phyloP scores from a whole-genome alignment of 2,113 vertebrate genomes.

The Amblyornis subalaris region DNA sequence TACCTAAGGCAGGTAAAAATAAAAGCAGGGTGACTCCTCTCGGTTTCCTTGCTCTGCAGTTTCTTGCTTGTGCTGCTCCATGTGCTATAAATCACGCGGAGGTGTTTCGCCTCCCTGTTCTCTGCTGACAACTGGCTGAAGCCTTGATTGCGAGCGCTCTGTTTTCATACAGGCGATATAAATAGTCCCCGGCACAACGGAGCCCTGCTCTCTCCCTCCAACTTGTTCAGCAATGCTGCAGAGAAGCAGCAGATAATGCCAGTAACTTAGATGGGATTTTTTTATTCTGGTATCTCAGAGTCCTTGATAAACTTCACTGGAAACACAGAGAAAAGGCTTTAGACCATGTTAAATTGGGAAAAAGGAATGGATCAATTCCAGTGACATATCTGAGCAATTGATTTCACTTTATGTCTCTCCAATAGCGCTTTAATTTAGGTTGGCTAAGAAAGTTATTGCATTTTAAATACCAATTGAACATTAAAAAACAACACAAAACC shows the following conservation, averaged over 20 bases:
- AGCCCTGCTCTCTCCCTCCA: slow-evolving; percentile 31
- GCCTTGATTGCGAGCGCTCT: slow-evolving; percentile 42
- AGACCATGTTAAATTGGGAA: not conserved
- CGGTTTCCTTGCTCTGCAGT: slow-evolving; percentile 20
- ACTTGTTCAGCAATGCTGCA: slow-evolving; percentile 15
- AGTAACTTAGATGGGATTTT: not conserved
- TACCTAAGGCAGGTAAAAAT: slow-evolving; percentile 34
- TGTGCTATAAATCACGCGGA: slow-evolving; percentile 54
- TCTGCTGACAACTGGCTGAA: slow-evolving; percentile 57
- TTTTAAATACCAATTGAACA: slow-evolving; percentile 64
- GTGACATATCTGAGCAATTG: slow-evolving; percentile 35
- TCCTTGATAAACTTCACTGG: not conserved
- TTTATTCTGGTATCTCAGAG: not conserved
- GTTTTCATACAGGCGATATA: slow-evolving; percentile 54
- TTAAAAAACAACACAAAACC: slow-evolving; percentile 58
- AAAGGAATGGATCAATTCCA: slow-evolving; percentile 21
- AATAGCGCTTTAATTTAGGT: slow-evolving; percentile 50
- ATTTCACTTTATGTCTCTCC: slow-evolving; percentile 42
- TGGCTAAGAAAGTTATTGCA: slow-evolving; percentile 61
- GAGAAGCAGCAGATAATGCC: slow-evolving; percentile 20
- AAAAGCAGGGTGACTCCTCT: slow-evolving; percentile 49
- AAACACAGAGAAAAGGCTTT: not conserved
- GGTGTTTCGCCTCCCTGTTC: slow-evolving; percentile 59
- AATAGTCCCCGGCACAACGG: slow-evolving; percentile 34
- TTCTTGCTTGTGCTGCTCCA: slow-evolving; percentile 34